These are phyloP conservation scores for Dioctria linearis DNA, from an alignment of 2,888 invertebrate species.

Conservation along the genomic window DNA sequence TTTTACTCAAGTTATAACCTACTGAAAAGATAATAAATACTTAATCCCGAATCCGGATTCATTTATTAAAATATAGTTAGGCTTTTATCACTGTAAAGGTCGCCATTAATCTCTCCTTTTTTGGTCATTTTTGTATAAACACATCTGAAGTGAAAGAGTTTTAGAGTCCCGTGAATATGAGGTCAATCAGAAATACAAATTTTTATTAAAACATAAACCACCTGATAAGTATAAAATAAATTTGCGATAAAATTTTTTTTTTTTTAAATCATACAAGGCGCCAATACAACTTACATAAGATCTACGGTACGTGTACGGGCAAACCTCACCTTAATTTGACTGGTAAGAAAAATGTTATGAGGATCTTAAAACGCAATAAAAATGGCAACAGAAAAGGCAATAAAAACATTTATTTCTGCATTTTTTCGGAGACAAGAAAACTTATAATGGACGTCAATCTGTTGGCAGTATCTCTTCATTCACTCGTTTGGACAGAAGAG, in stretches of 20 bases:
- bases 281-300: constrained; percentile 34
- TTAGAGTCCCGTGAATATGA: too few relatives aligned
- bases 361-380: constrained; percentile 32
- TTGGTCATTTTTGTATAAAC: too few relatives aligned
- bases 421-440: constrained; percentile 23
- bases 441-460: constrained; percentile 27
- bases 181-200: too few relatives aligned
- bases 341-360: constrained; percentile 36
- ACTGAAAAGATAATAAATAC: too few relatives aligned
- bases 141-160: too few relatives aligned
- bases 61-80: too few relatives aligned
- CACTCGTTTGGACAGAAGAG: constrained; percentile 7
- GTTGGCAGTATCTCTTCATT: constrained; percentile 36
- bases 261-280: constrained; percentile 30
- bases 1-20: too few relatives aligned
- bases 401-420: constrained; percentile 19
- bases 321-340: constrained; percentile 38
- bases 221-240: constrained; percentile 23
- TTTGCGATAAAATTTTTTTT: constrained; percentile 43
- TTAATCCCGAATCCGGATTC: too few relatives aligned
- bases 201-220: constrained; percentile 22
- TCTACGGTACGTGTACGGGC: neutral
- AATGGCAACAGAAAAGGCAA: constrained; percentile 23
- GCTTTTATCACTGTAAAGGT: too few relatives aligned
- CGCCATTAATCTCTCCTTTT: too few relatives aligned